phyloP scores from a whole-genome alignment of 1,140 invertebrate species.

The Macrocentrus cingulum region DNA sequence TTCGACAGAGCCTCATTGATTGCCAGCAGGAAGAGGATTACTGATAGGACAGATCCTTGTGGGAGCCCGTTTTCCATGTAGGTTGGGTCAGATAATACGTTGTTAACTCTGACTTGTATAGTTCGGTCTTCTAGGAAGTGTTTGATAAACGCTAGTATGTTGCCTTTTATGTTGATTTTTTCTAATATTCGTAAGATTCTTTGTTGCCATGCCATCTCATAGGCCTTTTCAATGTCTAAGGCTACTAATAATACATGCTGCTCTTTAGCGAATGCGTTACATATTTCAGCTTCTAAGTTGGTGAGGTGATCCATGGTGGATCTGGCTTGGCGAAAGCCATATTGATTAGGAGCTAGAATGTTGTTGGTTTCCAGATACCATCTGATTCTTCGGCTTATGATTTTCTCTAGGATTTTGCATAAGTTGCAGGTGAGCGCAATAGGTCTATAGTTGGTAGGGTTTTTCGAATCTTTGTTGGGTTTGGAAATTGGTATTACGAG shows the following conservation, averaged over 20 bases:
- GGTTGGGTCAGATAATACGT: not conserved
- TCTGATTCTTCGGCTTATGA: not conserved
- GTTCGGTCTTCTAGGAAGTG: slow-evolving; percentile 1
- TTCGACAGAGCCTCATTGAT: not conserved
- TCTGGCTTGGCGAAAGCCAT: slow-evolving; percentile 3
- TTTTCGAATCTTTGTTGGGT: slow-evolving; percentile 36
- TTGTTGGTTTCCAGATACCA: not conserved
- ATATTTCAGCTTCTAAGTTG: not conserved
- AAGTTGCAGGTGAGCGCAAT: slow-evolving; percentile 10
- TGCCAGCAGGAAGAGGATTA: slow-evolving; percentile 1
- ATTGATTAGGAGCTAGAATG: not conserved
- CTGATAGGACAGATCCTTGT: slow-evolving; percentile 9
- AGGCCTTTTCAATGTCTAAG: slow-evolving; percentile 9
- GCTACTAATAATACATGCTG: not conserved
- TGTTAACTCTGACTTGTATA: not conserved
- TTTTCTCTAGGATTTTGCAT: slow-evolving; percentile 16
- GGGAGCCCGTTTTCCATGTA: slow-evolving; percentile 11
- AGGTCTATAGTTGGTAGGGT: not conserved
- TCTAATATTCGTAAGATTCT: not conserved
- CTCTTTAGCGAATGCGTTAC: not conserved
- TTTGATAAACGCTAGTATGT: not conserved
- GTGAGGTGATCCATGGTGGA: slow-evolving; percentile 5
- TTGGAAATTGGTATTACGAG: slow-evolving; percentile 45
- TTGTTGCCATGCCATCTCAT: slow-evolving; percentile 6
- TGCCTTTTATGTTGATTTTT: not conserved